Percentiles rank a stretch among this genome's conserved stretches.
Evolutionary conservation across 2,113 vertebrate genomes (phyloP).

Genomic region (Poeciliopsis retropinna): DNA sequence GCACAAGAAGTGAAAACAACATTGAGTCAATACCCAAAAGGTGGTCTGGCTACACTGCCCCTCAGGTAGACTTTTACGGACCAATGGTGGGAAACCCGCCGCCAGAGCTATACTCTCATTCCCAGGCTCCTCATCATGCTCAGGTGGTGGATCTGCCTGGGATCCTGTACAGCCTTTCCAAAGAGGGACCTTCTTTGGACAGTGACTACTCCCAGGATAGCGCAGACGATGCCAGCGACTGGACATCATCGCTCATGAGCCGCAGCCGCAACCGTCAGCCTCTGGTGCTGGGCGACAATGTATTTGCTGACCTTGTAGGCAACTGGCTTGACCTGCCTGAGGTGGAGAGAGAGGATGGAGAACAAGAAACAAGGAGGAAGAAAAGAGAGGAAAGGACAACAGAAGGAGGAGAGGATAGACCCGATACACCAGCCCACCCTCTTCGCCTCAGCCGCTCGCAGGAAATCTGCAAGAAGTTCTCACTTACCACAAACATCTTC

Average conservation of each 20-base stretch:
- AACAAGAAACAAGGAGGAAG: slow-evolving; percentile 65
- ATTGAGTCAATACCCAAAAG: slow-evolving; percentile 51
- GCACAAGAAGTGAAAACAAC: slow-evolving; percentile 45
- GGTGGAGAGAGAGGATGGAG: slow-evolving; percentile 82
- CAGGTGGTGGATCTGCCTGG: slow-evolving; percentile 70
- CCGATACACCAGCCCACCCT: slow-evolving; percentile 71
- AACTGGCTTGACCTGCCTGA: slow-evolving; percentile 97
- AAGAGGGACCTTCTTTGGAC: slow-evolving; percentile 78
- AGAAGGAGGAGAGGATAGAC: slow-evolving; percentile 62
- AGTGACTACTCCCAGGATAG: slow-evolving; percentile 75
- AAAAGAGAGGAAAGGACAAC: slow-evolving; percentile 53
- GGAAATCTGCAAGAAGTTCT: slow-evolving; percentile 90
- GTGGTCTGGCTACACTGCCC: slow-evolving; percentile 61
- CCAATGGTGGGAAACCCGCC: slow-evolving; percentile 67
- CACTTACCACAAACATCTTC: slow-evolving; percentile 94
- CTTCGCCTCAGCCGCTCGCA: slow-evolving; percentile 81
- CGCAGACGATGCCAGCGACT: slow-evolving; percentile 86
- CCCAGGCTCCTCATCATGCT: slow-evolving; percentile 23
- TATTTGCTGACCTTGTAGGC: slow-evolving; percentile 95
- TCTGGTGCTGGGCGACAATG: slow-evolving; percentile 92
- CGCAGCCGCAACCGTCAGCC: slow-evolving; percentile 93
- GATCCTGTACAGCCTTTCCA: slow-evolving; percentile 76
- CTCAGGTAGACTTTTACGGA: slow-evolving; percentile 71
- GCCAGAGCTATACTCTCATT: slow-evolving; percentile 40
- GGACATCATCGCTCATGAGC: slow-evolving; percentile 94